Conservation (phyloP, 2,113 vertebrate genomes). For the Donacobius atricapilla region DNA sequence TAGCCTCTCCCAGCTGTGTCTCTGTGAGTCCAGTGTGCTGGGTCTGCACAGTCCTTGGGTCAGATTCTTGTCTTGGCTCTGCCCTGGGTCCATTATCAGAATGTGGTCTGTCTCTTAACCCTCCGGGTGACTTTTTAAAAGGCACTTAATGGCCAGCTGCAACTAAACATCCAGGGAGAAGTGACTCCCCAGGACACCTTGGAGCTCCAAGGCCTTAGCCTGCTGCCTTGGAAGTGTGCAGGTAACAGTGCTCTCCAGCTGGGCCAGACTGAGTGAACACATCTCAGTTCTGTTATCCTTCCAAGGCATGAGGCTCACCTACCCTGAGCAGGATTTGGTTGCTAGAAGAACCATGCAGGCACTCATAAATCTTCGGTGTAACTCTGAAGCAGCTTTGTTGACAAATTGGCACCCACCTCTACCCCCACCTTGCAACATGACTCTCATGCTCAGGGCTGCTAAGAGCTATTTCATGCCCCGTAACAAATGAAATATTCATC, state of each 20-base stretch:
- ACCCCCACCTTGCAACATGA: neutral
- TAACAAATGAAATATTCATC: constrained; percentile 49
- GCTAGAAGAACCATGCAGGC: constrained; percentile 3
- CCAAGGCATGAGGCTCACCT: neutral
- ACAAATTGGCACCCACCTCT: constrained; percentile 44
- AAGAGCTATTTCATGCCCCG: constrained; percentile 43
- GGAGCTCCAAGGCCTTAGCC: neutral
- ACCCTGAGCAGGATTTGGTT: neutral
- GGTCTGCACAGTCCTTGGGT: neutral
- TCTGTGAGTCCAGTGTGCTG: neutral
- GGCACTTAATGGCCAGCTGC: neutral
- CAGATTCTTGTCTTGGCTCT: neutral
- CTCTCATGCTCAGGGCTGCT: neutral
- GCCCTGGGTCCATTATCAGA: neutral
- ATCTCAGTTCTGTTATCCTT: neutral
- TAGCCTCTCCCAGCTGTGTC: neutral
- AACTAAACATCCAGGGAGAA: neutral
- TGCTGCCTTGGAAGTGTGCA: neutral
- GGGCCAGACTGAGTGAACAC: neutral
- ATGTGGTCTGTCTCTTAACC: neutral
- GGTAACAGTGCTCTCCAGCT: neutral
- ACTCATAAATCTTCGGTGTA: constrained; percentile 26
- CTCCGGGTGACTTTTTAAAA: neutral
- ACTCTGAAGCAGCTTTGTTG: constrained; percentile 32
- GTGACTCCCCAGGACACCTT: neutral